phyloP scores from a whole-genome alignment of 2,888 invertebrate species.

The Hemistola chrysoprasaria region DNA sequence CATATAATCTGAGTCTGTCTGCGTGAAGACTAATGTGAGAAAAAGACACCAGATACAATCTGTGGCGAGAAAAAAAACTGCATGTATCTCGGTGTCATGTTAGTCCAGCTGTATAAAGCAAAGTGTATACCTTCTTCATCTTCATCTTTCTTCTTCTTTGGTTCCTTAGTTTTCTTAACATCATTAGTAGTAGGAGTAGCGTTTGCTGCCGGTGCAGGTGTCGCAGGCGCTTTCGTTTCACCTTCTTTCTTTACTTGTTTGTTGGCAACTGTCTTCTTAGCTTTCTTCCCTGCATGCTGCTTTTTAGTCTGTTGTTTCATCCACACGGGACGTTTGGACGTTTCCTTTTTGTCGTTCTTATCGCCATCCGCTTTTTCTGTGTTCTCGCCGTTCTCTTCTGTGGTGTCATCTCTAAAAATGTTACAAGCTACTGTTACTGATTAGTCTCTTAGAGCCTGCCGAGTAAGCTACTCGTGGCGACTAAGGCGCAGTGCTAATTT shows the following conservation, averaged over 20 bases:
- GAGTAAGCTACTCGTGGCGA: too few relatives aligned
- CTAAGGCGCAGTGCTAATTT: too few relatives aligned
- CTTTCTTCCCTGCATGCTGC: conserved; percentile 49
- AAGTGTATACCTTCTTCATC: conserved; percentile 42
- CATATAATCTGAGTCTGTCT: too few relatives aligned
- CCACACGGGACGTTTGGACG: conserved; percentile 84
- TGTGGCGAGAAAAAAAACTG: too few relatives aligned
- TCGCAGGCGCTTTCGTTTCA: conserved; percentile 41
- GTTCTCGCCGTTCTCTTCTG: conserved; percentile 76
- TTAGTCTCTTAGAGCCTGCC: too few relatives aligned
- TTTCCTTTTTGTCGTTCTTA: conserved; percentile 73
- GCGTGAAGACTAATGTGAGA: too few relatives aligned
- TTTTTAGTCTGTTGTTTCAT: conserved; percentile 57
- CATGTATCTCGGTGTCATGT: too few relatives aligned
- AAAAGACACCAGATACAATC: too few relatives aligned
- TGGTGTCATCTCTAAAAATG: conserved; percentile 78
- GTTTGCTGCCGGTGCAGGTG: conserved; percentile 45
- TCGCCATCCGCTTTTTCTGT: conserved; percentile 66
- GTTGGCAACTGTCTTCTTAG: conserved; percentile 46
- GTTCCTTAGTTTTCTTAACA: conserved; percentile 60
- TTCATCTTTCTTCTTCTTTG: conserved; percentile 58
- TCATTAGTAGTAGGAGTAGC: conserved; percentile 44
- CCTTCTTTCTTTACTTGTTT: too few relatives aligned
- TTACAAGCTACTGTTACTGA: conserved; percentile 9
- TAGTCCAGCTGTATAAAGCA: too few relatives aligned